Evolutionary conservation across 2,797 vertebrate species (phyloP), one percentile per base, ranked within the genome.

Genomic region (Rhincodon typus): DNA sequence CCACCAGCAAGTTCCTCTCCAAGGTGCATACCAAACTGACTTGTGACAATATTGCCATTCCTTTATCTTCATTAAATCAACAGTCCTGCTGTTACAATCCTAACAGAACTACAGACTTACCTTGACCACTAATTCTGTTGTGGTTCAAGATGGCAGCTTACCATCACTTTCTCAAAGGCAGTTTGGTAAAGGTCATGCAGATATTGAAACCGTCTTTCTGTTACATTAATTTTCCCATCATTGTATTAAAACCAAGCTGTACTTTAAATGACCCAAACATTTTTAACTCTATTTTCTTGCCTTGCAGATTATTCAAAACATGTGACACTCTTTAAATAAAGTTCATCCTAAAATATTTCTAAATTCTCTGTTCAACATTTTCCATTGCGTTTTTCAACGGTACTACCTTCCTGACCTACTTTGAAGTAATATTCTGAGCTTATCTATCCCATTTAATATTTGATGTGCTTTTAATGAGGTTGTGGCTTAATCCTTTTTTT

Each of bases 401-500:
- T 88, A 25, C 87, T 62, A 62, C 27, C 17, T 62, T 38, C 30
- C 88, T 91, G 88, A 91, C 62, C 88, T 91, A 23, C 88, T 66
- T 91, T 67, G n/a, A 38, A n/a, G 88, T 91, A 91, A 91, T 66
- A 91, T 91, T 57, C 53, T 91, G 6, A 2, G 57, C 34, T 91
- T 91, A 91, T 91, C 88, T 67, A 21, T 66, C n/a, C 57, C n/a
- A 66, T 67, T 91, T 66, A 67, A 91, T 91, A 67, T 91, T 91
- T 91, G 38, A 91, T 91, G 34, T 67, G 57, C 57, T 91, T 62
- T 91, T 91, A 91, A 91, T 67, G 62, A 91, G 34, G 88, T 91
- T 21, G 34, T 66, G 17, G 34, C 34, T n/a, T 67, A 91, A 67
- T 91, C 62, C 57, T 62, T 66, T 67, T 66, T 66, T 30, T 38